These are phyloP conservation scores for Eupithecia vulgata DNA, from an alignment of 2,888 invertebrate species.

Conservation along the genomic window DNA sequence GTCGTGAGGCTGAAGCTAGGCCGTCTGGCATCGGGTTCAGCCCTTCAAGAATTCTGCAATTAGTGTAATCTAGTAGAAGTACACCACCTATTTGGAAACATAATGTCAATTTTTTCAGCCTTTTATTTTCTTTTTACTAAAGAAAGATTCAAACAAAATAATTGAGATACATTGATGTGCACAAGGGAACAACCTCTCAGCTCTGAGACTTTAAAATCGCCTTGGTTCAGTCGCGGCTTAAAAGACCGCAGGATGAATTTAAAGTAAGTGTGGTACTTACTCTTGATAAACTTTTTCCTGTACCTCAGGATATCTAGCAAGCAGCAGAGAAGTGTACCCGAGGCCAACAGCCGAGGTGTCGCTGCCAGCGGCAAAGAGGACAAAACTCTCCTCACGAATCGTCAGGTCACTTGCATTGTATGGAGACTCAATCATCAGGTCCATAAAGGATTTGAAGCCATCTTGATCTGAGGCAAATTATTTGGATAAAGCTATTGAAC, in stretches of 20 bases:
- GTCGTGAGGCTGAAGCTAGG: too few relatives aligned
- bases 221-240: too few relatives aligned
- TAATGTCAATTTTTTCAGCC: too few relatives aligned
- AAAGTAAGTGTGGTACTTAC: slow-evolving; percentile 45
- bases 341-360: slow-evolving; percentile 53
- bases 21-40: too few relatives aligned
- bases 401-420: slow-evolving; percentile 45
- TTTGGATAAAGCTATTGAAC: background rate
- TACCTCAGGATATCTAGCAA: slow-evolving; percentile 52
- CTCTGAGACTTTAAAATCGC: too few relatives aligned
- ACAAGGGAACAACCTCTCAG: too few relatives aligned
- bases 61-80: too few relatives aligned
- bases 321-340: slow-evolving; percentile 48
- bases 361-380: slow-evolving; percentile 48
- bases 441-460: slow-evolving; percentile 33
- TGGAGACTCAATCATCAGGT: slow-evolving; percentile 42
- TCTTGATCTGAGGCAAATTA: background rate
- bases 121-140: too few relatives aligned
- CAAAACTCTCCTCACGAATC: slow-evolving; percentile 50
- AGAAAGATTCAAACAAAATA: too few relatives aligned
- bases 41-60: too few relatives aligned
- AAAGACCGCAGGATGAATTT: background rate
- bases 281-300: slow-evolving; percentile 58
- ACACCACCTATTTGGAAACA: too few relatives aligned
- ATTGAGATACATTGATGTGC: too few relatives aligned